Conservation (phyloP, 2,797 vertebrate species). For the Melanotaenia parkinsoni region DNA sequence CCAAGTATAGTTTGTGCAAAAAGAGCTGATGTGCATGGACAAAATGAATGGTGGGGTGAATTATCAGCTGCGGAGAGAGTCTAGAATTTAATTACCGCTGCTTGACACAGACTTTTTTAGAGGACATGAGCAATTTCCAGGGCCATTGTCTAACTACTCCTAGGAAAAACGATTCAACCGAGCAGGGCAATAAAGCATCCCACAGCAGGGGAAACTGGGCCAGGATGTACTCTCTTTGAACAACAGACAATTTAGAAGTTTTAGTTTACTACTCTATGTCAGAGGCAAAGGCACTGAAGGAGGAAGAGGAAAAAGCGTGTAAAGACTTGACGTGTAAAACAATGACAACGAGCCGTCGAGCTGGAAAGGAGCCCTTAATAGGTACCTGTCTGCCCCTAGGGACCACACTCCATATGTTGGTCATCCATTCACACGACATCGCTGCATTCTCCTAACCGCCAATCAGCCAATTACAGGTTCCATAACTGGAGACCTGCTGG, state of each 20-base stretch:
- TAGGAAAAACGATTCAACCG: conserved; percentile 49
- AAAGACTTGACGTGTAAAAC: conserved; percentile 66
- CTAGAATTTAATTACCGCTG: conserved; percentile 69
- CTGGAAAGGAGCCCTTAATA: conserved; percentile 77
- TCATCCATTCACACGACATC: conserved; percentile 83
- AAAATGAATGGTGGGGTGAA: conserved; percentile 58
- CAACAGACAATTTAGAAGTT: conserved; percentile 72
- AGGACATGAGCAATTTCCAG: conserved; percentile 55
- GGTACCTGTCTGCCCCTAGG: conserved; percentile 73
- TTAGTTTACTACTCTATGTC: conserved; percentile 55
- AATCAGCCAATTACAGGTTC: conserved; percentile 85
- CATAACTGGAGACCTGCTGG: conserved; percentile 76
- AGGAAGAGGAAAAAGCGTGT: conserved; percentile 23
- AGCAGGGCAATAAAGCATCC: conserved; percentile 57
- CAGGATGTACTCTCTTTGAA: conserved; percentile 67
- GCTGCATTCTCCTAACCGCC: conserved; percentile 73
- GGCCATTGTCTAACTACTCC: conserved; percentile 63
- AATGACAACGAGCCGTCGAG: conserved; percentile 67
- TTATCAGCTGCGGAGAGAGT: conserved; percentile 49
- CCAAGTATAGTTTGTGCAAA: conserved; percentile 43
- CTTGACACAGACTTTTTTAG: conserved; percentile 60
- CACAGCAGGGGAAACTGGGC: conserved; percentile 62
- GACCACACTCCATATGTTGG: conserved; percentile 75
- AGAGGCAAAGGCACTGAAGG: conserved; percentile 36
- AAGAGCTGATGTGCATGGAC: conserved; percentile 34